A percentile compares a stretch with the other conserved stretches of the same genome.
These are phyloP conservation scores for Mnemiopsis leidyi DNA, from an alignment of 37 sponge, comb jelly and placozoan species.

Conservation along the genomic window DNA sequence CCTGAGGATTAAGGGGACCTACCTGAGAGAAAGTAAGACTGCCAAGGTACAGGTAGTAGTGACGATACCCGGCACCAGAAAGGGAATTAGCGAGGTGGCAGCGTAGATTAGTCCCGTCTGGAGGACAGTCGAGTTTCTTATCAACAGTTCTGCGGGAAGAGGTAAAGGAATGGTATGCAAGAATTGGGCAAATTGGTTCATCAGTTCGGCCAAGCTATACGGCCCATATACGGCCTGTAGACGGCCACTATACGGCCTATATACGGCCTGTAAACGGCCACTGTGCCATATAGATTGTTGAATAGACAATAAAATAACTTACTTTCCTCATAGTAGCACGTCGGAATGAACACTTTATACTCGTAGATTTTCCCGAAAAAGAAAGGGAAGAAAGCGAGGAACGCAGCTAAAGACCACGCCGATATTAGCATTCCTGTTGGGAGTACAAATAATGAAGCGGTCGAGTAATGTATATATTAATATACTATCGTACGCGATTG, in stretches of 20 bases:
- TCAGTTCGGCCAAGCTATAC: no score
- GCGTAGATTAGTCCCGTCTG: not conserved
- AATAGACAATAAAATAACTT: not conserved
- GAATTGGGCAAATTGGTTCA: no score
- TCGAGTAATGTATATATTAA: no score
- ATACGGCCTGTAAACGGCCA: no score
- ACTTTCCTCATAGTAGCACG: slow-evolving; percentile 15
- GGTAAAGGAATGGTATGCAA: no score
- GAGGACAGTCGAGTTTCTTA: not conserved
- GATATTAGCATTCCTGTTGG: not conserved
- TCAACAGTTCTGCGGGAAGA: not conserved
- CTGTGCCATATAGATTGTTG: no score
- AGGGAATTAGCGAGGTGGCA: not conserved
- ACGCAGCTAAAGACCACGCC: not conserved
- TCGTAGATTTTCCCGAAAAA: not conserved
- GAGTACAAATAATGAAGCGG: no score
- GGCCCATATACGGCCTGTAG: no score
- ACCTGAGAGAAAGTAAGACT: not conserved
- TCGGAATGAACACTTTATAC: not conserved
- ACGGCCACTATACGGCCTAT: no score
- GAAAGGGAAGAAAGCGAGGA: not conserved
- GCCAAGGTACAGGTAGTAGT: not conserved
- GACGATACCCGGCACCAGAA: not conserved
- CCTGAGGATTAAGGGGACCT: no score
- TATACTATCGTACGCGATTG: no score